Evolutionary conservation across 2,888 invertebrate genomes (phyloP), one percentile per base, ranked within the genome.

Genomic region (Lepeophtheirus nordmannii): DNA sequence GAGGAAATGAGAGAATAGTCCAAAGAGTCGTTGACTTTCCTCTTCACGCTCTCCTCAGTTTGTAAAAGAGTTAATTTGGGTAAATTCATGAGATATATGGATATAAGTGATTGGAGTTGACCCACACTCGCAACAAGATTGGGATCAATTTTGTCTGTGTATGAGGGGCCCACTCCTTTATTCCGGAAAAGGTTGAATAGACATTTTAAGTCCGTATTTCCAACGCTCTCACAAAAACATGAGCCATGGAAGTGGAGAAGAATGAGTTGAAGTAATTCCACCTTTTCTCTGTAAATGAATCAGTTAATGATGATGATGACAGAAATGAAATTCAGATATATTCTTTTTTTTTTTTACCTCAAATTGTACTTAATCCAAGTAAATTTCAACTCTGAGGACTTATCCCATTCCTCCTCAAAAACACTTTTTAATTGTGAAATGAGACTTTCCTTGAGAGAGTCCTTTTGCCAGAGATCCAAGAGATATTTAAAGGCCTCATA

Each of bases 1-100:
- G 20, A 14, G 39, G 40, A 38, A n/a, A 37, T 40, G 53, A 46
- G 53, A 5, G 53, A 46, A 17, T 46, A 46, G 8, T 46, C 53
- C 8, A 46, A 17, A 17, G 5, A 46, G 53, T 46, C 53, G 30
- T 30, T 30, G 2, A 30, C 30, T 30, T 30, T 30, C 8, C 2
- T 8, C 53, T 46, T 46, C 1, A 17, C n/a, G 17, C 53, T 46
- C 8, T 46, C 53, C 2, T 46, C 17, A 17, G 8, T 14, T 40
- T 62, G 38, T 3, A n/a, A 40, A n/a, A 38, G 14, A n/a, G 62
- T 40, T 10, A 62, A 23, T 20, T 39, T 17, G 17, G 62, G 62
- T 14, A 62, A 41, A 41, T 62, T 39, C 39, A 62, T 40, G 38
- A 62, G 62, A 41, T 62, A 62, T 9, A 62, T 39, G 14, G 39